Base-by-base conservation (phyloP, 2,888 invertebrate species). In the Acronicta psi region DNA sequence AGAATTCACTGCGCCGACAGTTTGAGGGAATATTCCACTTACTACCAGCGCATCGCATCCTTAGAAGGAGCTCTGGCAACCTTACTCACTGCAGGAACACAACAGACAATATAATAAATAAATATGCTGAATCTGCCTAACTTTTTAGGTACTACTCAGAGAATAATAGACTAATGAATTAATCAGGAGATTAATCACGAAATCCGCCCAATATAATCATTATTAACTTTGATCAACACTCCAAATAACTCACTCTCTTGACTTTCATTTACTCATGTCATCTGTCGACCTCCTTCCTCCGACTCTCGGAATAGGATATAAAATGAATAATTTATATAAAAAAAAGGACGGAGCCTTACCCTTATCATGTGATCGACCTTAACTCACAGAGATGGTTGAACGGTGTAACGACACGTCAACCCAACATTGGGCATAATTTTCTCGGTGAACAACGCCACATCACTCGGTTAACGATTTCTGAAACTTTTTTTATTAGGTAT, bases 401-500 rank as follows among this genome's bases (percentile, higher is more conserved):
- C 38, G 45, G 11, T 60, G 60, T 55, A 56, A 67, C 70, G 80
- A 73, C 78, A 73, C 76, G 74, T 79, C 80, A 81, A 84, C 81
- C 80, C 80, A 78, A 81, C 77, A 80, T 83, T 80, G 81, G 79
- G 83, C 77, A 88, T 87, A 87, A 88, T 87, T 88, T 83, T 77
- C 78, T 79, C 76, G 74, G 69, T 76, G 75, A 83, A 85, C 85
- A 86, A 83, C 80, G 84, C 84, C 81, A 65, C 75, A 67, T 80
- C 80, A 82, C 81, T 83, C 84, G 81, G 80, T 84, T 85, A 84
- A 83, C 80, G 79, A 71, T 68, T 59, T 53, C 41, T 38, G 71
- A 76, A 64, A 63, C 76, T 61, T 55, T 73, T 58, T 66, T 64
- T 60, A 61, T 66, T 52, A 44, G 44, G 38, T 43, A 59, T 66